Evolutionary conservation across 2,797 vertebrate species (phyloP).

Genomic region (Brachyalestes nurse): DNA sequence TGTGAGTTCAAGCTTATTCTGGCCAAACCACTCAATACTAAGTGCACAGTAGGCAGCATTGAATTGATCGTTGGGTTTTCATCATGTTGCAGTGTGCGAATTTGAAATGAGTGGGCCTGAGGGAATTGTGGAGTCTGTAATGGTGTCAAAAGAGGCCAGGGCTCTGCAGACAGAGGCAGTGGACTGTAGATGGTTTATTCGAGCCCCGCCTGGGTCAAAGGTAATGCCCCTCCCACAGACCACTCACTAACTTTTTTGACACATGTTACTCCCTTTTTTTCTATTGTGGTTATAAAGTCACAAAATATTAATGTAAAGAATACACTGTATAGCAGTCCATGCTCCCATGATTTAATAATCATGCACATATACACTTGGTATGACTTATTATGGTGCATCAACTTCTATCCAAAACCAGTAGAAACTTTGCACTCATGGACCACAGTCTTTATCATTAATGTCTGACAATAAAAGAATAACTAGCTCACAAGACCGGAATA

Average conservation of each 20-base stretch:
- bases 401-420: too few species aligned
- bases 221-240: constrained; percentile 52
- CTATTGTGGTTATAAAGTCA: too few species aligned
- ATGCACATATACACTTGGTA: too few species aligned
- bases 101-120: constrained; percentile 96
- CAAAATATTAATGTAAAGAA: too few species aligned
- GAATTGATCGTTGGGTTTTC: constrained; percentile 52
- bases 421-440: too few species aligned
- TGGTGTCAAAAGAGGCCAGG: constrained; percentile 86
- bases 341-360: too few species aligned
- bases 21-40: background rate
- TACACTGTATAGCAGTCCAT: too few species aligned
- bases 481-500: too few species aligned
- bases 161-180: constrained; percentile 89
- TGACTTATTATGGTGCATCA: too few species aligned
- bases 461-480: background rate
- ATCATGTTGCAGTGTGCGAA: constrained; percentile 84
- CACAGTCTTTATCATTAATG: too few species aligned
- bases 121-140: constrained; percentile 90
- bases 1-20: constrained; percentile 79
- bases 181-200: constrained; percentile 97
- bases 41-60: constrained; percentile 50
- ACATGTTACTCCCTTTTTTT: too few species aligned
- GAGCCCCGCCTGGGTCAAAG: constrained; percentile 83
- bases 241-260: too few species aligned